Conservation (phyloP, 2,113 vertebrate genomes). For the Nannobrachium achirus region DNA sequence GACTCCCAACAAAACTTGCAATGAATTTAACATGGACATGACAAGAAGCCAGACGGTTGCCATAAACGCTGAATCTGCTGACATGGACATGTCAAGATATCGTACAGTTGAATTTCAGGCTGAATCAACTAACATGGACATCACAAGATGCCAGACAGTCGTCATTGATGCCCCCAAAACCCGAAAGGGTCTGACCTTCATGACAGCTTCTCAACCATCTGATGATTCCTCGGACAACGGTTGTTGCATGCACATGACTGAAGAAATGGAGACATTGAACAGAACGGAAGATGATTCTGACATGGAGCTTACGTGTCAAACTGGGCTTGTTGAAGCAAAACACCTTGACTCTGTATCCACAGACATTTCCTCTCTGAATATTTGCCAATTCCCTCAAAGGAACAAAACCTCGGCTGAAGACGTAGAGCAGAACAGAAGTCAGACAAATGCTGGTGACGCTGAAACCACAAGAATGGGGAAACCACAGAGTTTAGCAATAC, state of each 20-base stretch:
- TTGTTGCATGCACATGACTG: conserved; percentile 61
- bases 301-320: conserved; percentile 29
- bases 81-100: conserved; percentile 48
- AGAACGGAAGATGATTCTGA: background rate
- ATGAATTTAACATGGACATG: too few species aligned
- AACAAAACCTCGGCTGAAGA: background rate
- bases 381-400: too few species aligned
- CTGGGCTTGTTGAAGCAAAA: conserved; percentile 22
- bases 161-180: conserved; percentile 13
- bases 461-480: too few species aligned
- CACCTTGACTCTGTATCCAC: background rate
- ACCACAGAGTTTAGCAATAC: too few species aligned
- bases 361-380: too few species aligned
- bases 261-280: background rate
- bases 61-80: background rate
- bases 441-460: too few species aligned
- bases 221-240: conserved; percentile 35
- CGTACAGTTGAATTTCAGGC: background rate
- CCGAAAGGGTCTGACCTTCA: conserved; percentile 35
- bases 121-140: too few species aligned
- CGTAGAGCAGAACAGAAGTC: too few species aligned
- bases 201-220: conserved; percentile 41
- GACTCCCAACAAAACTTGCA: conserved; percentile 38
- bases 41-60: background rate
- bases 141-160: background rate